Evolutionary conservation across 2,797 vertebrate genomes (phyloP).

Genomic region (Pipistrellus pipistrellus): DNA sequence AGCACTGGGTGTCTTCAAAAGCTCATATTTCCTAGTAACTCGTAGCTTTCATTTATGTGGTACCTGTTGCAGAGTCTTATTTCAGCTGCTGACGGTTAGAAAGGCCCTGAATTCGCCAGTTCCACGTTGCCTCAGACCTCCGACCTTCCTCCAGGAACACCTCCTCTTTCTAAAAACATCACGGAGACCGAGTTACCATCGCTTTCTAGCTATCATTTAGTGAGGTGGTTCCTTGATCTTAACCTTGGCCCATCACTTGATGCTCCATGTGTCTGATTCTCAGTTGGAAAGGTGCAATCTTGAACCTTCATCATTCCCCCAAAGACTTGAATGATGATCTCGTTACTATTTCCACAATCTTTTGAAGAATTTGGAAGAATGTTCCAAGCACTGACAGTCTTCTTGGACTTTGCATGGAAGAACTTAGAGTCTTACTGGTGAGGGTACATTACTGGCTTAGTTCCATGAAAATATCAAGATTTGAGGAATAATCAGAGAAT

Average conservation of each 20-base stretch:
- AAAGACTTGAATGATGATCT: background rate
- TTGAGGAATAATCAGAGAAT: background rate
- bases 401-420: background rate
- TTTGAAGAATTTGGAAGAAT: slow-evolving; percentile 1
- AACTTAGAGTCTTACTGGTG: background rate
- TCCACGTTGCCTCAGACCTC: background rate
- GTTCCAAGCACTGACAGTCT: background rate
- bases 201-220: background rate
- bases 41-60: background rate
- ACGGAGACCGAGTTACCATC: background rate
- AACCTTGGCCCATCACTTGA: background rate
- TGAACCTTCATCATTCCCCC: background rate
- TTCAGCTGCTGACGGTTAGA: background rate
- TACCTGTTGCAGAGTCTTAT: background rate
- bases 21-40: background rate
- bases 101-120: background rate
- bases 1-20: background rate
- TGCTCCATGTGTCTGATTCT: background rate
- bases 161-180: background rate
- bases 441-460: background rate
- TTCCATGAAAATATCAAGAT: background rate
- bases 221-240: background rate
- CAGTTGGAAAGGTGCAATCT: background rate
- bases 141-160: background rate
- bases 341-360: background rate